Evolutionary conservation across 2,888 invertebrate species (phyloP).

Genomic region (Ichneumoninae sp.): DNA sequence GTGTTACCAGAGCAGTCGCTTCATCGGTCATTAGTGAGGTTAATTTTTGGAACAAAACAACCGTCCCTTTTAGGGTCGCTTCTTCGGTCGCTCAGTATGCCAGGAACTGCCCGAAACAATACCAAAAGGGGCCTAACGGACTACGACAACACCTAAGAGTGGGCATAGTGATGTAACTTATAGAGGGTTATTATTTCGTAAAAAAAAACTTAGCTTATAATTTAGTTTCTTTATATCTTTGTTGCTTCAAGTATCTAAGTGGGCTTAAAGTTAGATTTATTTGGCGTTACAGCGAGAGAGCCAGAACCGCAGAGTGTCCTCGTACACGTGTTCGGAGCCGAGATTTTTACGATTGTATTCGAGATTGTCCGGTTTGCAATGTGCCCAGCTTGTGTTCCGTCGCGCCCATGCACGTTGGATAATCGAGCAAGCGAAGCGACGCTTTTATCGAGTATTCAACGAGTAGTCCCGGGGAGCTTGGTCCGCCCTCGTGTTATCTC

Average conservation of each 20-base stretch:
- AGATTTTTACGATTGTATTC: conserved; percentile 21
- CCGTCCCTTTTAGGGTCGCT: no score
- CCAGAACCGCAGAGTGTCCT: conserved; percentile 5
- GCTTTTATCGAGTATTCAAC: conserved; percentile 44
- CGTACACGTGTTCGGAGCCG: conserved; percentile 38
- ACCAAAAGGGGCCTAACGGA: no score
- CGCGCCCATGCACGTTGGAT: conserved; percentile 24
- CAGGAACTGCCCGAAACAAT: no score
- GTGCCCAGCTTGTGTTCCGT: conserved; percentile 6
- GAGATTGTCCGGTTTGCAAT: conserved; percentile 7
- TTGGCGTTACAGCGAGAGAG: not conserved
- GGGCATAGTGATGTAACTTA: no score
- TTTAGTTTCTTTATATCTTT: not conserved
- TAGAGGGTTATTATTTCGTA: no score
- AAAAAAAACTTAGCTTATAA: not conserved
- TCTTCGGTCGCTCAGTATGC: no score
- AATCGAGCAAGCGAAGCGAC: conserved; percentile 47
- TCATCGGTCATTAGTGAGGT: no score
- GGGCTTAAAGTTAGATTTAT: not conserved
- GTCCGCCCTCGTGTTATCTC: conserved; percentile 78
- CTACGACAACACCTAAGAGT: no score
- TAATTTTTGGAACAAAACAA: no score
- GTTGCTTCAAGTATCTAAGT: not conserved
- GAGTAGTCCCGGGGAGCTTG: conserved; percentile 29
- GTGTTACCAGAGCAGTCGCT: no score